Conservation (phyloP, 2,888 invertebrate species). For the Stenurella melanura region DNA sequence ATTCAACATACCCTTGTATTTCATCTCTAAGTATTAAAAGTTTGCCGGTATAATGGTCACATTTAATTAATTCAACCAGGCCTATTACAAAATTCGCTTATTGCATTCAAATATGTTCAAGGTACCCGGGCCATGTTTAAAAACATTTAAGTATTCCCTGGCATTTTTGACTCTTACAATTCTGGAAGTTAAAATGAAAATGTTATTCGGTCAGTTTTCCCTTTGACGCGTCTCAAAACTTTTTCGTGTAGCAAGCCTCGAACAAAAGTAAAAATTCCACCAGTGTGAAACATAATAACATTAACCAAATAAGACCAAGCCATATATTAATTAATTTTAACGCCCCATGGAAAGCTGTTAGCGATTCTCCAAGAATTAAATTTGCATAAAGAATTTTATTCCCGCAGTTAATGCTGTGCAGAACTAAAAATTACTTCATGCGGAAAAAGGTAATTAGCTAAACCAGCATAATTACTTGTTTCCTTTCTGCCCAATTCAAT, state of each 20-base stretch:
- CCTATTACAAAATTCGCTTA: no score
- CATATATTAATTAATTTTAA: constrained; percentile 25
- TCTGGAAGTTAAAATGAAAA: neutral
- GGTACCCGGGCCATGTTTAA: no score
- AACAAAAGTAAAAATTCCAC: constrained; percentile 10
- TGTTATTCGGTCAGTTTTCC: neutral
- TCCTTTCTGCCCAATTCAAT: constrained; percentile 50
- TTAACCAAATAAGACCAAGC: constrained; percentile 27
- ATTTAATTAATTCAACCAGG: no score
- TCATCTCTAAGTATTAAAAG: no score
- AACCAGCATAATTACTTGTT: constrained; percentile 50
- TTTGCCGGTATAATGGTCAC: no score
- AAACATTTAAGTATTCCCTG: neutral
- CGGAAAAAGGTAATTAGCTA: constrained; percentile 47
- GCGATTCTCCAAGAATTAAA: constrained; percentile 5
- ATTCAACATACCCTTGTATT: no score
- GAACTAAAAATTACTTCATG: constrained; percentile 30
- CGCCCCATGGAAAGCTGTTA: constrained; percentile 17
- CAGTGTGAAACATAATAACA: constrained; percentile 5
- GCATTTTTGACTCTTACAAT: neutral
- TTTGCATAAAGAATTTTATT: constrained; percentile 34
- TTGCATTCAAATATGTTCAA: no score
- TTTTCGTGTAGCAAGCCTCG: neutral
- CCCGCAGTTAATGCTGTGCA: constrained; percentile 19
- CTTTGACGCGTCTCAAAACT: neutral